phyloP scores from a whole-genome alignment of 2,113 vertebrate genomes.

The Ictalurus punctatus region DNA sequence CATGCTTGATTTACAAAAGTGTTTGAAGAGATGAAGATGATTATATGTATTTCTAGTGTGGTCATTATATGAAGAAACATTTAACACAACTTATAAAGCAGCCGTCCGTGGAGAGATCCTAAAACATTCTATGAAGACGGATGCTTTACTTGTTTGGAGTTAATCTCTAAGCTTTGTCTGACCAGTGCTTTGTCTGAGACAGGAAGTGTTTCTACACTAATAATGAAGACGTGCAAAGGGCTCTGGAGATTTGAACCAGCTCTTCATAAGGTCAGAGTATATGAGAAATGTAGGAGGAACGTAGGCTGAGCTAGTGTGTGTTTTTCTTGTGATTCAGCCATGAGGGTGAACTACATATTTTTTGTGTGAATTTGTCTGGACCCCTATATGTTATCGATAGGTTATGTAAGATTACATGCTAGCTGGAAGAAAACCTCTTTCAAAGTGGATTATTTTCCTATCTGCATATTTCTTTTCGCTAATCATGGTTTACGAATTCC shows the following conservation, averaged over 20 bases:
- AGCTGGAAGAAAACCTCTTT: background rate
- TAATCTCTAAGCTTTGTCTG: constrained; percentile 37
- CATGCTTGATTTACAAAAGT: background rate
- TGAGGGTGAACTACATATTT: background rate
- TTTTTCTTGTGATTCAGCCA: background rate
- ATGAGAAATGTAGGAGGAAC: constrained; percentile 51
- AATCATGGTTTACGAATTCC: too few relatives aligned
- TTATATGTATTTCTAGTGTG: constrained; percentile 9
- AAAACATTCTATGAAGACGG: constrained; percentile 37
- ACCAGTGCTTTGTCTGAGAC: constrained; percentile 44
- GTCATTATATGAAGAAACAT: constrained; percentile 6
- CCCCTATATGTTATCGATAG: background rate
- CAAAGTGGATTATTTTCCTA: background rate
- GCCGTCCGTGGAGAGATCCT: background rate
- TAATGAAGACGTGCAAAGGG: constrained; percentile 43
- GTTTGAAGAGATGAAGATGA: background rate
- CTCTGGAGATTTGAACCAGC: constrained; percentile 49
- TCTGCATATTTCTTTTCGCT: background rate
- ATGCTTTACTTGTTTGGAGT: constrained; percentile 24
- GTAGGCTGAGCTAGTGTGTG: background rate
- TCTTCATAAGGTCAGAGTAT: constrained; percentile 54
- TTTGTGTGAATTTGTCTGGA: background rate
- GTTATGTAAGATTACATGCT: background rate
- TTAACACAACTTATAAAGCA: constrained; percentile 18
- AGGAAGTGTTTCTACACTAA: constrained; percentile 44